Evolutionary conservation across 1,140 invertebrate genomes (phyloP), one percentile per base, ranked within the genome.

Genomic region (Episyrphus balteatus): DNA sequence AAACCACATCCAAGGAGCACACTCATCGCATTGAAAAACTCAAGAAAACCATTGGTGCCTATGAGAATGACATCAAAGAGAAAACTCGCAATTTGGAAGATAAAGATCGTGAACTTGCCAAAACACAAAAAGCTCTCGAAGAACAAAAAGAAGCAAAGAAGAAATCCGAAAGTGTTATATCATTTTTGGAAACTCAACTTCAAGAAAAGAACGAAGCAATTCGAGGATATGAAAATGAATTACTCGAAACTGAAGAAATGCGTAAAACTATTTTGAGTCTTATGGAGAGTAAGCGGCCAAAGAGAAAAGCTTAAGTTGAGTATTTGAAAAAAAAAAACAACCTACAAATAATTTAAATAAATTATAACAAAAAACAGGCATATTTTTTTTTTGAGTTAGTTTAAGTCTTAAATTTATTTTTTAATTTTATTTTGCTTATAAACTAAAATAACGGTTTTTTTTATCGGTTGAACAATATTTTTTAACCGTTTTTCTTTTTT

Each of bases 251-350:
- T 0, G 63, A 66, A 49, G 63, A 66, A 30, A 37, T 66, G 48
- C 63, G 63, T 37, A 66, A 63, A 48, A 66, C 63, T 30, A 66
- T 66, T 21, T 56, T 66, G 56, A 66, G 63, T 46, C 46, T 66
- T 5, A 66, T 66, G 63, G 63, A 66, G 39, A 66, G 63, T 52
- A 66, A 66, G 55, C 66, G 62, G 46, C 63, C 63, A 6, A 66
- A 66, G 30, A 55, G 63, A 18, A 66, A 66, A 44, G 37, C 56
- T 36, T 62, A 41, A 49, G n/a, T n/a, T n/a, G n/a, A n/a, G n/a
- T n/a, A n/a, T n/a, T n/a, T n/a, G 21, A 26, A 26, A 26, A 5
- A 26, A 5, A 8, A 8, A 3, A 26, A 26, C 21, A 26, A 3
- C 21, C 21, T 8, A 8, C 21, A 26, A 26, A 26, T 26, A 26